These are phyloP conservation scores for Platysternon megacephalum DNA, from an alignment of 2,113 vertebrate genomes.

Conservation along the genomic window DNA sequence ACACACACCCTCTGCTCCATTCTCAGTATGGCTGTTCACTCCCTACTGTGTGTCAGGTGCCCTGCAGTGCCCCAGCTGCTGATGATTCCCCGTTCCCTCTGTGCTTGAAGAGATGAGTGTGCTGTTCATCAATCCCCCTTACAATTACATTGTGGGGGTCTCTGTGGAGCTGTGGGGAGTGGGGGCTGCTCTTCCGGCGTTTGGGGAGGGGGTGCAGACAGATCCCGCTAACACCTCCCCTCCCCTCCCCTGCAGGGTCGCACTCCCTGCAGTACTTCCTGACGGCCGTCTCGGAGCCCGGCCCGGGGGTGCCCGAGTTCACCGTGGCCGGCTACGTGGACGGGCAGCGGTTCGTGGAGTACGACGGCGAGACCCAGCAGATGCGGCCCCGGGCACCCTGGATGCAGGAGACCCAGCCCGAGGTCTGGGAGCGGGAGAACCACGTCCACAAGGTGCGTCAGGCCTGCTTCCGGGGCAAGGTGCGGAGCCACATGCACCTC, in stretches of 20 bases:
- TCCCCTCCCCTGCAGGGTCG: not conserved
- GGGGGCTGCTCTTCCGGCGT: not conserved
- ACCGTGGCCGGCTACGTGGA: conserved; percentile 35
- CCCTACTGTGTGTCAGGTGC: not conserved
- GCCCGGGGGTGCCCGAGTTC: conserved; percentile 57
- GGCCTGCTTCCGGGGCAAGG: not conserved
- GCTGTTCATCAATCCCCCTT: not conserved
- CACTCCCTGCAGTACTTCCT: conserved; percentile 49
- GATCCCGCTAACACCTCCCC: not conserved
- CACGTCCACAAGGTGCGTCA: rapidly evolving
- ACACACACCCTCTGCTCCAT: not conserved
- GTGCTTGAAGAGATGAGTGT: not conserved
- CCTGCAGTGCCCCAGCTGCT: not conserved
- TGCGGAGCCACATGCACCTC: not conserved
- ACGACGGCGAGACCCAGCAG: conserved; percentile 45
- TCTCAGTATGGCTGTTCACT: not conserved
- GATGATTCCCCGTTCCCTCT: not conserved
- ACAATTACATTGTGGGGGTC: not conserved
- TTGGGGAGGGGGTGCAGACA: not conserved
- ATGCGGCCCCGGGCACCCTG: conserved; percentile 23
- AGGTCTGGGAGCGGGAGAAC: not conserved
- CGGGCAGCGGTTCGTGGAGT: rapidly evolving
- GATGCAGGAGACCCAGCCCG: not conserved
- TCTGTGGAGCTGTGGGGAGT: no score
- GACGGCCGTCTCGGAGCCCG: not conserved